A percentile compares a stretch with the other conserved stretches of the same genome.
Evolutionary conservation across 2,888 invertebrate genomes (phyloP).

Genomic region (Orchesellides sinensis): DNA sequence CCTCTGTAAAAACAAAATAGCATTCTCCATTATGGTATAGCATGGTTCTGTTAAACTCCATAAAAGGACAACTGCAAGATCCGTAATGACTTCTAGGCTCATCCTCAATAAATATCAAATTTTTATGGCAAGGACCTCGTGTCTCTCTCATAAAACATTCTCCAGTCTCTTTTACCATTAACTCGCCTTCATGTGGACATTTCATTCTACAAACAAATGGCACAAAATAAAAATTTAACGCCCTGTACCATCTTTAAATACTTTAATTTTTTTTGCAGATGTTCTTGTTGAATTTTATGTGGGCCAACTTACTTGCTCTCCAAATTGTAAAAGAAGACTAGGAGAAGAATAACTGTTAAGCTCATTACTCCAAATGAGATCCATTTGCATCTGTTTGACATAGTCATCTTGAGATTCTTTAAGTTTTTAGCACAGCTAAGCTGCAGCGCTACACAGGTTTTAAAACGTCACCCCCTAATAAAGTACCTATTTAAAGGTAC

Average conservation of each 20-base stretch:
- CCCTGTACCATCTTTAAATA: no score
- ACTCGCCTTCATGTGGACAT: slow-evolving; percentile 41
- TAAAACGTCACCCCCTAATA: no score
- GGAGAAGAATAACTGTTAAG: slow-evolving; percentile 42
- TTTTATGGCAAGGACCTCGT: slow-evolving; percentile 54
- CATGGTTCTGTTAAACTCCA: slow-evolving; percentile 36
- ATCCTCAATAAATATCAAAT: slow-evolving; percentile 39
- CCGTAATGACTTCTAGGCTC: slow-evolving; percentile 39
- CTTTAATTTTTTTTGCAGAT: no score
- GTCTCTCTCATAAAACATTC: slow-evolving; percentile 44
- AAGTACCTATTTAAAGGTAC: no score
- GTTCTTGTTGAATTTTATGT: background rate
- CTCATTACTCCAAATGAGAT: slow-evolving; percentile 54
- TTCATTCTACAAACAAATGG: slow-evolving; percentile 39
- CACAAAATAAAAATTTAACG: no score
- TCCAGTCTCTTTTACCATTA: slow-evolving; percentile 20
- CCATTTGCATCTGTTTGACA: slow-evolving; percentile 60
- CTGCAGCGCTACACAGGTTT: no score
- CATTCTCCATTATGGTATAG: slow-evolving; percentile 47
- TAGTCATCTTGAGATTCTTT: slow-evolving; percentile 61
- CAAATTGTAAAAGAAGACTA: slow-evolving; percentile 49
- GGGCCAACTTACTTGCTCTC: slow-evolving; percentile 30
- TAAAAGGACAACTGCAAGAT: slow-evolving; percentile 60
- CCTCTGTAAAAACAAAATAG: slow-evolving; percentile 65
- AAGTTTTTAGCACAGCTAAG: no score